Conservation (phyloP, 1,140 invertebrate species). For the Drosophila quadrilineata region DNA sequence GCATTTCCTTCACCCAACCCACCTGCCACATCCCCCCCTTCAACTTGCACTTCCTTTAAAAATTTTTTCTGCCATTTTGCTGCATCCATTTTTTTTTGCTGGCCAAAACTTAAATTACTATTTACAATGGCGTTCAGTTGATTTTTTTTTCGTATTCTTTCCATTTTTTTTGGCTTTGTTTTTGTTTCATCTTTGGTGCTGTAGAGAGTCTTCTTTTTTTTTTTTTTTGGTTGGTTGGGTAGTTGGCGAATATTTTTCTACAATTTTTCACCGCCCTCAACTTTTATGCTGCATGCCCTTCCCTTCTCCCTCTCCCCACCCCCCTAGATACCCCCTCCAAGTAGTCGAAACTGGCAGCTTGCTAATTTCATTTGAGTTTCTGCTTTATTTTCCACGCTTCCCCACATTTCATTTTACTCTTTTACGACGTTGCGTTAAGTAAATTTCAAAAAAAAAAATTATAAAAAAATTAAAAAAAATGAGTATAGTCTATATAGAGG, state of each 20-base stretch:
- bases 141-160: slow-evolving; percentile 42
- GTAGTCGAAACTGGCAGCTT: slow-evolving; percentile 15
- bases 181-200: slow-evolving; percentile 14
- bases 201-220: slow-evolving; percentile 2
- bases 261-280: slow-evolving; percentile 56
- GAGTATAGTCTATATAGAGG: slow-evolving; percentile 22
- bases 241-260: slow-evolving; percentile 49
- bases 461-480: slow-evolving; percentile 12
- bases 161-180: slow-evolving; percentile 22
- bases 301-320: not conserved
- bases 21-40: not conserved
- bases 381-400: slow-evolving; percentile 7
- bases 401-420: not conserved
- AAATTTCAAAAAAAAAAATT: slow-evolving; percentile 39
- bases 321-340: not conserved
- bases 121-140: slow-evolving; percentile 65
- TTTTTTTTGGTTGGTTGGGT: too few species aligned
- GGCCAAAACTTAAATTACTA: slow-evolving; percentile 77
- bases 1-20: slow-evolving; percentile 18
- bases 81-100: slow-evolving; percentile 44
- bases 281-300: slow-evolving; percentile 39
- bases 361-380: slow-evolving; percentile 64
- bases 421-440: slow-evolving; percentile 24
- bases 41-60: slow-evolving; percentile 16
- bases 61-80: slow-evolving; percentile 42